Percentiles rank a stretch among this genome's conserved stretches.
Conservation (phyloP, 2,797 vertebrate genomes). For the Alosa sapidissima region DNA sequence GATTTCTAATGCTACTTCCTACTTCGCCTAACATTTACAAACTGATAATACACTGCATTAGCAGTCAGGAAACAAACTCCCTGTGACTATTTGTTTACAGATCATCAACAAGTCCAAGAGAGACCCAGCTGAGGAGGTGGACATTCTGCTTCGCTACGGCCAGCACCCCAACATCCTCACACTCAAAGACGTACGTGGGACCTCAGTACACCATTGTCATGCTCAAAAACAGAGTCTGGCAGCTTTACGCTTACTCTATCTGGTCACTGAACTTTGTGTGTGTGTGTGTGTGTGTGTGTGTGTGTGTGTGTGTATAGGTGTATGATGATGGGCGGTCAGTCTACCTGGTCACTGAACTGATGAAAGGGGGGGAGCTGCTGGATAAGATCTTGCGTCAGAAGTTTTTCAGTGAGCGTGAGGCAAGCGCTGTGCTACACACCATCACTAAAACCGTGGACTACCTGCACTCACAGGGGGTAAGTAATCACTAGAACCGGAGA, state of each 20-base stretch:
- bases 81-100: constrained; percentile 61
- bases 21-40: neutral
- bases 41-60: neutral
- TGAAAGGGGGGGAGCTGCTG: constrained; percentile 86
- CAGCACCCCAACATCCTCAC: constrained; percentile 87
- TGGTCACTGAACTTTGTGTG: constrained; percentile 76
- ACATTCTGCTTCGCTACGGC: constrained; percentile 83
- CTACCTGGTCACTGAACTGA: constrained; percentile 83
- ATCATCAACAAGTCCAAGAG: constrained; percentile 85
- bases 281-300: constrained; percentile 17
- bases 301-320: constrained; percentile 66
- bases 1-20: neutral
- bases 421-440: constrained; percentile 80
- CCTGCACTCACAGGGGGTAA: constrained; percentile 84
- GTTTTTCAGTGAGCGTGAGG: constrained; percentile 84
- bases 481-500: constrained; percentile 44
- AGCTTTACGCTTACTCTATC: constrained; percentile 73
- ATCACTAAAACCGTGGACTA: constrained; percentile 84
- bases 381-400: constrained; percentile 84
- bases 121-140: constrained; percentile 85
- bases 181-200: constrained; percentile 79
- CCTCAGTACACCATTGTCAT: no score
- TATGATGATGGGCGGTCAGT: constrained; percentile 75
- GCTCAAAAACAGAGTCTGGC: no score
- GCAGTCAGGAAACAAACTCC: no score